phyloP scores from a whole-genome alignment of 2,113 vertebrate species.

The Microtus montanus region DNA sequence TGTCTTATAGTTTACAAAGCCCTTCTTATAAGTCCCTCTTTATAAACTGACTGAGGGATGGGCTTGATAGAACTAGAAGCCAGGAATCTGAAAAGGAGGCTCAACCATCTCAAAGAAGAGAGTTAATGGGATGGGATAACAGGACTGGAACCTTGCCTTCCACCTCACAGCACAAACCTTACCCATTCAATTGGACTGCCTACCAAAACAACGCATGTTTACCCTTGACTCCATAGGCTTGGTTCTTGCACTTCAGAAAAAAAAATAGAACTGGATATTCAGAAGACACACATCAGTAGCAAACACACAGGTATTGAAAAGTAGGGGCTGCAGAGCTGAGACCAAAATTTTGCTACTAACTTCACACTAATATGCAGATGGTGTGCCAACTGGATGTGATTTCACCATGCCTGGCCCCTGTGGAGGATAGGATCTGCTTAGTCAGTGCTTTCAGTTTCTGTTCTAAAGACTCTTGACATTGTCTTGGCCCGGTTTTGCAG shows the following conservation, averaged over 20 bases:
- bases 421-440: not conserved
- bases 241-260: conserved; percentile 13
- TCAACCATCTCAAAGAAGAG: not conserved
- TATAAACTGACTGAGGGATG: not conserved
- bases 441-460: not conserved
- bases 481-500: conserved; percentile 6
- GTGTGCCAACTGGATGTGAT: not conserved
- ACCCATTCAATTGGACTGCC: not conserved
- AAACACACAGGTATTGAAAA: conserved; percentile 49
- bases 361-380: conserved; percentile 17
- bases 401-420: not conserved
- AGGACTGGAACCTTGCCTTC: not conserved
- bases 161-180: not conserved
- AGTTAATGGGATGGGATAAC: not conserved
- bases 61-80: not conserved
- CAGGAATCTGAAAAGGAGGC: not conserved
- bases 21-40: not conserved
- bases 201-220: not conserved
- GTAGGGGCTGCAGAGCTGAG: not conserved
- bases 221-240: conserved; percentile 17
- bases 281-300: conserved; percentile 22
- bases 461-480: conserved; percentile 28
- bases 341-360: conserved; percentile 55
- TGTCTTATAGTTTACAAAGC: not conserved
- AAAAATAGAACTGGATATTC: not conserved